Evolutionary conservation across 1,140 invertebrate genomes (phyloP), one percentile per base, ranked within the genome.

Genomic region (Reticulitermes speratus): DNA sequence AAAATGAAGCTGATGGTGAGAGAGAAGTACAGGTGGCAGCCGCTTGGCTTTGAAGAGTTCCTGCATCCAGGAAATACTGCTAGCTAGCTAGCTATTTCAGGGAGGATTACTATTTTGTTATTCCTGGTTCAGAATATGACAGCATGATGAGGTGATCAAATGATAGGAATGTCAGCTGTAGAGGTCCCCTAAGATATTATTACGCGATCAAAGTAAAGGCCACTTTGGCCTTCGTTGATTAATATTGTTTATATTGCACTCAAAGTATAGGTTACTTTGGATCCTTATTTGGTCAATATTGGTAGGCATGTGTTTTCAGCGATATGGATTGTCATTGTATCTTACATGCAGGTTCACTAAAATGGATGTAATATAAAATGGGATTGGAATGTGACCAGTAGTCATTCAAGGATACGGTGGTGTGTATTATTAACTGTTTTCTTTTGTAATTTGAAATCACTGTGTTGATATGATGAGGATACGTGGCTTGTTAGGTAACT

Each of bases 171-270:
- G 65, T 75, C 19, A 30, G 14, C 2, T 75, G 65, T 75, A 75
- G n/a, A 75, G 65, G 59, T 65, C 65, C 65, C 65, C n/a, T n/a
- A 75, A 25, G 65, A 75, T 75, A 75, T 75, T 75, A 75, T 75
- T 75, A 3, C 12, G 9, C 14, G 65, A 75, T 75, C 65, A 75
- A 75, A 75, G 65, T 75, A 30, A 5, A 30, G 25, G 65, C 65
- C 14, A 30, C 65, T 75, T 75, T 75, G 25, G n/a, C n/a, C 65
- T n/a, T 75, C 11, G 2, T 1, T 75, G 65, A 16, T 75, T 75
- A 30, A 75, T 55, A 55, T 21, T 52, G 52, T 8, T 52, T 48
- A 48, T 48, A 1, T 48, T 48, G 14, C 7, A 7, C 9, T 48
- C 45, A 16, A 48, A 48, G 45, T 48, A 48, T 48, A 48, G 9